A percentile compares a stretch with the other conserved stretches of the same genome.
Conservation (phyloP, 1,140 invertebrate species). For the Cydia amplana region DNA sequence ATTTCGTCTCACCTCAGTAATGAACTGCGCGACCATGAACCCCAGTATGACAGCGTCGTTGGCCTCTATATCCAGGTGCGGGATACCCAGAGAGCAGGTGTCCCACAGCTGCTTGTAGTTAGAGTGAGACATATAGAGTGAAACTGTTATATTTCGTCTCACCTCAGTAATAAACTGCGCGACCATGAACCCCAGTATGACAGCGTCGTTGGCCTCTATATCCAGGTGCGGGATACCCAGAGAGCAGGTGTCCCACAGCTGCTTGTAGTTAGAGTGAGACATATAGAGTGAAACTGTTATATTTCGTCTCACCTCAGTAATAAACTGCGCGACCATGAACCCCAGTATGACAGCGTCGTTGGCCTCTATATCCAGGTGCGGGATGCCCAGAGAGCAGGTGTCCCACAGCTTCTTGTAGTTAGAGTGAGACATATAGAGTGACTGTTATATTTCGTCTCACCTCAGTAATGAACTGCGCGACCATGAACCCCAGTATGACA, state of each 20-base stretch:
- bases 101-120: too few species aligned
- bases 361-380: slow-evolving; percentile 96
- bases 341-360: slow-evolving; percentile 99
- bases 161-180: slow-evolving; percentile 95
- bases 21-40: too few species aligned
- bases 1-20: too few species aligned
- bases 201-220: slow-evolving; percentile 97
- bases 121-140: too few species aligned
- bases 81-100: too few species aligned
- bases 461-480: slow-evolving; percentile 95
- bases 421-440: too few species aligned
- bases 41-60: too few species aligned
- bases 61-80: too few species aligned
- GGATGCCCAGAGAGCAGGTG: slow-evolving; percentile 93
- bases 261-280: too few species aligned
- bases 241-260: slow-evolving; percentile 89
- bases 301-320: slow-evolving; percentile 84
- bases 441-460: too few species aligned
- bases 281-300: too few species aligned
- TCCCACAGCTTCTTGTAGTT: slow-evolving; percentile 89
- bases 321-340: slow-evolving; percentile 96
- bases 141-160: too few species aligned
- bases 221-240: slow-evolving; percentile 97
- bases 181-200: slow-evolving; percentile 97
- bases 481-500: slow-evolving; percentile 97